phyloP scores from a whole-genome alignment of 2,113 vertebrate species.

The Pampusana beccarii region DNA sequence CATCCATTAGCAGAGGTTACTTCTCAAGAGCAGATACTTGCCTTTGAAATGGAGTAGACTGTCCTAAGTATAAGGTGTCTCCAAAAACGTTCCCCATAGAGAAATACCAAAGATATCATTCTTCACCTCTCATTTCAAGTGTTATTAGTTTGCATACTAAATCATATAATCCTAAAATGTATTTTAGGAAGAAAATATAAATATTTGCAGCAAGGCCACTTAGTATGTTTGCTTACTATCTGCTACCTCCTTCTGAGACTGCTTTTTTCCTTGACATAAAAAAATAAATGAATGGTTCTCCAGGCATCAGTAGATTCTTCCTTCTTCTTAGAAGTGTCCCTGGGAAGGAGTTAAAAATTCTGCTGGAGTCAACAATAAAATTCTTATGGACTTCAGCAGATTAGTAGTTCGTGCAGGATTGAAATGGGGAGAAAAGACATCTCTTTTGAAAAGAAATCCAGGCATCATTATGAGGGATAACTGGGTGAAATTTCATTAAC shows the following conservation, averaged over 20 bases:
- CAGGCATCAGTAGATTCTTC: background rate
- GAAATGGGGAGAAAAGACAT: background rate
- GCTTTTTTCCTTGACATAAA: background rate
- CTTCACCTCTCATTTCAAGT: background rate
- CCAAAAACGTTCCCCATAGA: background rate
- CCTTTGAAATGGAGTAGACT: conserved; percentile 21
- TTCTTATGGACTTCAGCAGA: background rate
- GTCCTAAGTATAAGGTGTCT: conserved; percentile 3
- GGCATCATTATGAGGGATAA: background rate
- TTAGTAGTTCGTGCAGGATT: background rate
- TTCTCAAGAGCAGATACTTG: background rate
- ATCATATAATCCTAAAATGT: background rate
- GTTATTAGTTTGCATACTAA: background rate
- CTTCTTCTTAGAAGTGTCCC: background rate
- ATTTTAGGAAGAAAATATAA: background rate
- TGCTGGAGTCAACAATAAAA: background rate
- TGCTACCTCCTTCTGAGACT: background rate
- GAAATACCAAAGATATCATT: background rate
- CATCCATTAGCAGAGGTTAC: background rate
- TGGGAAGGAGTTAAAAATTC: background rate
- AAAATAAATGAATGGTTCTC: background rate
- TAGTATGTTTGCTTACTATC: background rate
- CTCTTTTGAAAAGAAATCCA: background rate
- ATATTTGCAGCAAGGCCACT: background rate
- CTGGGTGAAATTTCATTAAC: background rate